Conservation (phyloP, 2,113 vertebrate genomes). For the Elaphurus davidianus region DNA sequence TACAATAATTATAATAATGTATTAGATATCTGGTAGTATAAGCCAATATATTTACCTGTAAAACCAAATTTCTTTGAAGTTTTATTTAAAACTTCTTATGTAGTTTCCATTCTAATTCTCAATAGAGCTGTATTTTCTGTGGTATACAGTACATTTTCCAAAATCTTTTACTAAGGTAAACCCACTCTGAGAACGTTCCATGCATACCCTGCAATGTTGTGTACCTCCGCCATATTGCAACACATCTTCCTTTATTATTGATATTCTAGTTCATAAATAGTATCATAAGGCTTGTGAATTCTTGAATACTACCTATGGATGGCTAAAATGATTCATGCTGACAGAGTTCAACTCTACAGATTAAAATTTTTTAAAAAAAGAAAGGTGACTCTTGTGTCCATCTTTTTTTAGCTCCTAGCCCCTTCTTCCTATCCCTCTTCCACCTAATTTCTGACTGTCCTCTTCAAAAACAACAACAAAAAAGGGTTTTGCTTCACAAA, state of each 20-base stretch:
- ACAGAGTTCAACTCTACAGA: background rate
- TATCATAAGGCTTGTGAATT: background rate
- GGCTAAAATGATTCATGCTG: background rate
- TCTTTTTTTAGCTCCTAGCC: background rate
- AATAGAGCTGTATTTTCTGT: background rate
- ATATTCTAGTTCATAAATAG: background rate
- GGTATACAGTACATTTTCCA: background rate
- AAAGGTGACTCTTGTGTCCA: background rate
- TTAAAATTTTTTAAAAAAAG: background rate
- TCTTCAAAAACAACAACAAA: background rate
- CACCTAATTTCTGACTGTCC: background rate
- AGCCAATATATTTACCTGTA: background rate
- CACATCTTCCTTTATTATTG: background rate
- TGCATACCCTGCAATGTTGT: background rate
- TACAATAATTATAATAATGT: background rate
- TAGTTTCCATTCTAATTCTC: background rate
- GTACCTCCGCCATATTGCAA: background rate
- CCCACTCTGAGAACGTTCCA: background rate
- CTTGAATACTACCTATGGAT: background rate
- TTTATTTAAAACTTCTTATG: background rate
- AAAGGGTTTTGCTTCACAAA: background rate
- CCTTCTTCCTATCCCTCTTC: background rate
- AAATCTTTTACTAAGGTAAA: background rate
- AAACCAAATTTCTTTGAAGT: background rate
- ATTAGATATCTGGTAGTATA: background rate